phyloP scores from a whole-genome alignment of 2,888 invertebrate genomes.

The Eulithis prunata region DNA sequence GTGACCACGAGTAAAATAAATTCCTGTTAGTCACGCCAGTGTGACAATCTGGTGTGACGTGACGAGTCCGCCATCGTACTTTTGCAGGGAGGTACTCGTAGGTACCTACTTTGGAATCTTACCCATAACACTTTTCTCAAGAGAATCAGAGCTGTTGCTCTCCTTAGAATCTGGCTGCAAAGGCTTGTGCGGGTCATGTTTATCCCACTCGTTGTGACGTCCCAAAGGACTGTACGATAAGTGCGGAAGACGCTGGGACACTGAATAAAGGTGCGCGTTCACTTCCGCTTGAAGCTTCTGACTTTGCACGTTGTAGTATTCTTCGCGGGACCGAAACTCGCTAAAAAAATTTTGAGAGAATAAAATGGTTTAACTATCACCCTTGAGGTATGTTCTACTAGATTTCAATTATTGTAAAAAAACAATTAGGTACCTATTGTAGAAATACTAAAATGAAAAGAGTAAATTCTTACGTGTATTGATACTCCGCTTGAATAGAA shows the following conservation, averaged over 20 bases:
- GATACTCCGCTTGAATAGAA: constrained; percentile 84
- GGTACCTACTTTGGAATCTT: no score
- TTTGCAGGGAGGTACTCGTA: no score
- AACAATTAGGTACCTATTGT: no score
- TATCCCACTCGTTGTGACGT: constrained; percentile 80
- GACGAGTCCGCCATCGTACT: no score
- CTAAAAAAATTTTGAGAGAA: constrained; percentile 50
- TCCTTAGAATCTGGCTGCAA: constrained; percentile 80
- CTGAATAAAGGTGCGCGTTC: constrained; percentile 83
- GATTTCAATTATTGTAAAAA: no score
- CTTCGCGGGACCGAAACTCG: constrained; percentile 79
- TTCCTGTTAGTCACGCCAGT: no score
- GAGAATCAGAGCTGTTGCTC: constrained; percentile 79
- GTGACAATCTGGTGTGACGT: no score
- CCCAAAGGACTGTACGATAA: constrained; percentile 78
- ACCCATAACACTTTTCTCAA: constrained; percentile 83
- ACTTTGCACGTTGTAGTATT: constrained; percentile 79
- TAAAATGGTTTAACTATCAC: no score
- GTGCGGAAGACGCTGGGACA: constrained; percentile 84
- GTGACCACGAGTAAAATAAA: no score
- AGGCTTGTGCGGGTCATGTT: constrained; percentile 77
- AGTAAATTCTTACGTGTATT: constrained; percentile 77
- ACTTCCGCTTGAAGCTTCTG: constrained; percentile 81
- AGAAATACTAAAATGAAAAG: not conserved
- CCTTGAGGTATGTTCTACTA: no score